These are phyloP conservation scores for Tauraco erythrolophus DNA, from an alignment of 2,113 vertebrate species.

Conservation along the genomic window DNA sequence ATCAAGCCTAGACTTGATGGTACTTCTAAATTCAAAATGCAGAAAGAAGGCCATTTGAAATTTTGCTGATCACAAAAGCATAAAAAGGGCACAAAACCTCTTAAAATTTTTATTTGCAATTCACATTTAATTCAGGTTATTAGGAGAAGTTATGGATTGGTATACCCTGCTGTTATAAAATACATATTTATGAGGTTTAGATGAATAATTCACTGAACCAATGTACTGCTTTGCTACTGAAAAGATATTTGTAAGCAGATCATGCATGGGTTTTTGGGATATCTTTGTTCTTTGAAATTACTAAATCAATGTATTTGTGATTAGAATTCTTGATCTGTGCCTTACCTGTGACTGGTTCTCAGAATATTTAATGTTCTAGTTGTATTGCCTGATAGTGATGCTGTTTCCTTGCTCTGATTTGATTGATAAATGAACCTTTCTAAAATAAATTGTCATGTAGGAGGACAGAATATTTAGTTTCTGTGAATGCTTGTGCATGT, in stretches of 20 bases:
- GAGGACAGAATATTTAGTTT: neutral
- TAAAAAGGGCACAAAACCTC: neutral
- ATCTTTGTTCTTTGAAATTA: conserved; percentile 12
- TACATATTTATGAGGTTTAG: conserved; percentile 34
- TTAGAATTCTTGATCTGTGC: neutral
- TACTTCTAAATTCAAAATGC: neutral
- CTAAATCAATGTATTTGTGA: neutral
- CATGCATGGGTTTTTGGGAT: neutral
- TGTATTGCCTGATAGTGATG: neutral
- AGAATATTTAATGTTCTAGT: neutral
- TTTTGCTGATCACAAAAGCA: neutral
- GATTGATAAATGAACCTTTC: neutral
- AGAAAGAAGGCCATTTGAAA: neutral
- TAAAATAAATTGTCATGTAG: neutral
- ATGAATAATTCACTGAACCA: conserved; percentile 29
- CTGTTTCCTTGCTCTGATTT: neutral
- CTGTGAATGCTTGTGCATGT: neutral
- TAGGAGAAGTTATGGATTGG: neutral
- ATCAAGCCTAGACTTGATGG: neutral
- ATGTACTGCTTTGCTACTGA: neutral
- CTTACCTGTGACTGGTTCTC: neutral
- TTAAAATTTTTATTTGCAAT: conserved; percentile 31
- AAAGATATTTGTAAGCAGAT: conserved; percentile 1
- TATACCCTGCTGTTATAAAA: neutral
- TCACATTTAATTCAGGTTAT: conserved; percentile 19